Base-by-base conservation (phyloP, 2,797 vertebrate species). In the Danio jaintianensis region DNA sequence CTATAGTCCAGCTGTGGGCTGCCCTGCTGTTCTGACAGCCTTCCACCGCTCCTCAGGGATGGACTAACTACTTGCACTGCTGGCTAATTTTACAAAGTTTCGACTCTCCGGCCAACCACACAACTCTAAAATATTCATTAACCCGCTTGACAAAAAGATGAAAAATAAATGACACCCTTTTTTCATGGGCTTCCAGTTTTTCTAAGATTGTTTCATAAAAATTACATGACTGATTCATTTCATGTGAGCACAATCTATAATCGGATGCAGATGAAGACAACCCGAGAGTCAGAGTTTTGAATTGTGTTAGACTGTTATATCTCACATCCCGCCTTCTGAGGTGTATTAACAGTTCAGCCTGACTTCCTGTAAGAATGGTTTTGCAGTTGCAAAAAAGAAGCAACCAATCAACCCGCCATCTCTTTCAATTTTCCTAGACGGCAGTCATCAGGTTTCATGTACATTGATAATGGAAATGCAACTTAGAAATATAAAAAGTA, bases 41-140 rank as follows among this genome's bases (percentile, higher is more conserved):
- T 88, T 85, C 86, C 87, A 64, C 74, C 5, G 62, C 75, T 82
- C 88, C 87, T 83, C 74, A 81, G 88, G 85, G 85, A 73, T 78
- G 82, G 78, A 81, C 84, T 80, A 84, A 88, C 87, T 83, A 86
- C 89, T 91, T 88, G 87, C 88, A 85, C 87, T 91, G 90, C 89
- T 94, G 94, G 93, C 94, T 90, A 91, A 86, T 88, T 91, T 89
- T 94, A 93, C 93, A 94, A 93, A 93, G 93, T 93, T 93, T 92
- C 86, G 87, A 90, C 82, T 86, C 89, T 86, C 89, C 85, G 87
- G 93, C 93, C 93, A 93, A 89, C 85, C 85, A 82, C 89, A 86
- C 67, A 80, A 74, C 58, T 78, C 88, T 95, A 86, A 93, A 95
- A 94, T 94, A 95, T 94, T 95, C 82, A 95, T 94, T 81, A 93